Conservation (phyloP, 2,888 invertebrate species). For the Carpatolechia fugitivella region DNA sequence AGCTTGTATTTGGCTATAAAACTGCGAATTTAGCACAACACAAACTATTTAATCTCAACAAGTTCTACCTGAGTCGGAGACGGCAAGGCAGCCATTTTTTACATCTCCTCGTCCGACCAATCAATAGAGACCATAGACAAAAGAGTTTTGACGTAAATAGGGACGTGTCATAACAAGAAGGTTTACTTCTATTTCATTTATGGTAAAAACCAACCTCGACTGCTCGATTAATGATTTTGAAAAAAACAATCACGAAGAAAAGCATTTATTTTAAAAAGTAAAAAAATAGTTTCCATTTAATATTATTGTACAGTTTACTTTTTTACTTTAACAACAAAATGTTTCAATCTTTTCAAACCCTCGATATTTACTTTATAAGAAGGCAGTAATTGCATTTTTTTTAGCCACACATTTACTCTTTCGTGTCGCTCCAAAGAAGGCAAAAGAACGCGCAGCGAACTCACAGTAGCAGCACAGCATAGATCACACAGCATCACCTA, state of each 20-base stretch:
- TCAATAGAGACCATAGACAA: slow-evolving; percentile 74
- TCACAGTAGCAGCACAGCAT: slow-evolving; percentile 65
- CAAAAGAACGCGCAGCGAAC: slow-evolving; percentile 58
- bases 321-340: slow-evolving; percentile 31
- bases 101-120: slow-evolving; percentile 78
- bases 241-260: no score
- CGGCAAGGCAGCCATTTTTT: slow-evolving; percentile 91
- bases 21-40: slow-evolving; percentile 32
- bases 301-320: not conserved
- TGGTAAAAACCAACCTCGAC: not conserved
- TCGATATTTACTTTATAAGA: slow-evolving; percentile 47
- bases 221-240: slow-evolving; percentile 1
- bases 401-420: slow-evolving; percentile 61
- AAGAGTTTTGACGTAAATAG: slow-evolving; percentile 52
- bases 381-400: slow-evolving; percentile 40
- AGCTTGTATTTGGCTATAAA: slow-evolving; percentile 30
- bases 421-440: slow-evolving; percentile 50
- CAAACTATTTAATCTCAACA: slow-evolving; percentile 50
- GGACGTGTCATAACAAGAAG: not conserved
- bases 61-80: slow-evolving; percentile 89
- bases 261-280: no score
- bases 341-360: slow-evolving; percentile 44
- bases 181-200: not conserved
- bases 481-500: slow-evolving; percentile 63
- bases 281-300: no score